Percentiles rank a stretch among this genome's conserved stretches.
These are phyloP conservation scores for Lepidostoma basale DNA, from an alignment of 1,140 invertebrate genomes.

Conservation along the genomic window DNA sequence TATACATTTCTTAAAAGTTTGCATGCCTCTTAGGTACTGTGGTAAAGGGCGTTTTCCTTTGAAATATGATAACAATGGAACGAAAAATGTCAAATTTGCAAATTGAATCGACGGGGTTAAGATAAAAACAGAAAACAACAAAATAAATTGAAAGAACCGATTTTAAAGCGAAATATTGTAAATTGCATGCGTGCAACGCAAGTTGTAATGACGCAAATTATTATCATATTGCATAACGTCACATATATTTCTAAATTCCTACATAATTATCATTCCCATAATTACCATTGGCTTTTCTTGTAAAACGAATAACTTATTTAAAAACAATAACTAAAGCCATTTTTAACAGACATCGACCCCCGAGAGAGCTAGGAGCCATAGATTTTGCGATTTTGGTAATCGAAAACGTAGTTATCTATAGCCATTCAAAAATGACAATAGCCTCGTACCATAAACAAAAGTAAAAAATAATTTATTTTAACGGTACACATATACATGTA, in stretches of 20 bases:
- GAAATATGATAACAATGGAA: background rate
- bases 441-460: too few relatives aligned
- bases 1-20: background rate
- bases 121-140: background rate
- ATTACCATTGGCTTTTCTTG: background rate
- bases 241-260: background rate
- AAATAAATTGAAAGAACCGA: background rate
- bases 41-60: conserved; percentile 3
- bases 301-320: conserved; percentile 11
- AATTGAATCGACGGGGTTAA: too few relatives aligned
- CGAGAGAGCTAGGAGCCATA: background rate
- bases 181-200: conserved; percentile 34
- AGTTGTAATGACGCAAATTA: conserved; percentile 5
- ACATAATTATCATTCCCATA: background rate
- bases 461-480: too few relatives aligned
- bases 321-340: conserved; percentile 27
- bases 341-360: conserved; percentile 30
- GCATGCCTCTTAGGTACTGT: background rate
- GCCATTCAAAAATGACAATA: conserved; percentile 12
- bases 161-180: conserved; percentile 8
- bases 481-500: too few relatives aligned
- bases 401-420: conserved; percentile 21
- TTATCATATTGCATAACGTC: conserved; percentile 3
- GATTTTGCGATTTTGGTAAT: background rate
- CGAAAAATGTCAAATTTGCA: background rate